Evolutionary conservation across 2,888 invertebrate species (phyloP).

Genomic region (Perdita meconis): DNA sequence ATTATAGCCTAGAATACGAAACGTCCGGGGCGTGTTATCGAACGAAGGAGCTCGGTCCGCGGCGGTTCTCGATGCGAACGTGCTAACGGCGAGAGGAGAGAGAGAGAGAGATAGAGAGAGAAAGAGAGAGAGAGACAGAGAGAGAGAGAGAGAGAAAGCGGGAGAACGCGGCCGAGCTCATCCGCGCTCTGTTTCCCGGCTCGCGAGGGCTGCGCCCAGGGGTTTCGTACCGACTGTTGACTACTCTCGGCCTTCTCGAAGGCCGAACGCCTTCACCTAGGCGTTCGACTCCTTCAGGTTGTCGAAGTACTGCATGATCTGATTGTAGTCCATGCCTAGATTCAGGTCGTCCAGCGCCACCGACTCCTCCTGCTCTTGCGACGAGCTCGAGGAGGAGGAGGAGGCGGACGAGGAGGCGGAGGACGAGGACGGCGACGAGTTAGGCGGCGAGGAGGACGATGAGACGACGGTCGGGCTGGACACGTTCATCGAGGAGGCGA

Average conservation of each 20-base stretch:
- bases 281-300: slow-evolving; percentile 97
- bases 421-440: slow-evolving; percentile 84
- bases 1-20: slow-evolving; percentile 79
- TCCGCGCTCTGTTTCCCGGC: background rate
- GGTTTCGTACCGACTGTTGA: slow-evolving; percentile 67
- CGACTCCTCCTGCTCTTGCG: slow-evolving; percentile 86
- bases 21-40: slow-evolving; percentile 48
- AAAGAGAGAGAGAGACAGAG: slow-evolving; percentile 45
- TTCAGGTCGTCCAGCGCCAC: slow-evolving; percentile 92
- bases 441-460: slow-evolving; percentile 72
- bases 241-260: slow-evolving; percentile 86
- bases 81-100: slow-evolving; percentile 40
- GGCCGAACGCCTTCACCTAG: slow-evolving; percentile 91
- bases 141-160: slow-evolving; percentile 38
- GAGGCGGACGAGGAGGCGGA: slow-evolving; percentile 57
- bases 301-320: slow-evolving; percentile 99
- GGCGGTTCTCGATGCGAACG: slow-evolving; percentile 42
- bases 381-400: slow-evolving; percentile 81
- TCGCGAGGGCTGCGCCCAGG: slow-evolving; percentile 54
- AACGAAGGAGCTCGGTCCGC: slow-evolving; percentile 23
- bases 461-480: slow-evolving; percentile 64
- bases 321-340: slow-evolving; percentile 97
- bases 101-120: slow-evolving; percentile 47
- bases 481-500: slow-evolving; percentile 58
- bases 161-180: slow-evolving; percentile 33